Conservation (phyloP, 2,888 invertebrate species). For the Hemistola chrysoprasaria region DNA sequence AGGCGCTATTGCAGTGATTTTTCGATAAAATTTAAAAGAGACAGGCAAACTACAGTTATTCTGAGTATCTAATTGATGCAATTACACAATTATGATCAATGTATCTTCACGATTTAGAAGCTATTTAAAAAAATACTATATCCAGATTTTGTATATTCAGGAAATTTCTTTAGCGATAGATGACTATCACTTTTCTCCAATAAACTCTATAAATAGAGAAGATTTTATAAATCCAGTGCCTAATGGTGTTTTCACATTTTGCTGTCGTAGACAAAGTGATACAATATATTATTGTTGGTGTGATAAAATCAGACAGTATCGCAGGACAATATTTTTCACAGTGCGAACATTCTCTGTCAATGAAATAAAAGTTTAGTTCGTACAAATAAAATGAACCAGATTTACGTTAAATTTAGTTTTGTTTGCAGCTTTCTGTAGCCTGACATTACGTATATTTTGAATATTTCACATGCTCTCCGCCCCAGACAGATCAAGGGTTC, state of each 20-base stretch:
- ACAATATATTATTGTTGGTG: slow-evolving; percentile 3
- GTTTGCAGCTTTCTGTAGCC: slow-evolving; percentile 2
- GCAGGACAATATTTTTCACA: slow-evolving; percentile 9
- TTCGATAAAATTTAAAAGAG: background rate
- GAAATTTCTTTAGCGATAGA: too few relatives aligned
- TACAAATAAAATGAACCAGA: slow-evolving; percentile 1
- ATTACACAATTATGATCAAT: too few relatives aligned
- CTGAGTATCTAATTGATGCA: too few relatives aligned
- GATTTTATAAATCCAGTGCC: background rate
- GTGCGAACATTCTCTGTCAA: slow-evolving; percentile 6
- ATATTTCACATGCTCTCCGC: slow-evolving; percentile 6
- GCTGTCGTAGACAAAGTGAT: slow-evolving; percentile 11
- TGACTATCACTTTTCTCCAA: too few relatives aligned
- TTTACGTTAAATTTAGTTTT: slow-evolving; percentile 3
- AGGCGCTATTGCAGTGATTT: too few relatives aligned
- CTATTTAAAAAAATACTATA: too few relatives aligned
- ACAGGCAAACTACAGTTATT: slow-evolving; percentile 1
- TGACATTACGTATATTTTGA: slow-evolving; percentile 6
- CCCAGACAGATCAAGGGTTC: slow-evolving; percentile 9
- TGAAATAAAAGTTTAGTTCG: slow-evolving; percentile 3
- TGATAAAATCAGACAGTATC: slow-evolving; percentile 15
- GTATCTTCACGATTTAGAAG: too few relatives aligned
- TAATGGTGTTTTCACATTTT: slow-evolving; percentile 1
- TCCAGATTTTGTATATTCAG: too few relatives aligned
- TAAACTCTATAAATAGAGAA: too few relatives aligned